Evolutionary conservation across 2,888 invertebrate species (phyloP).

Genomic region (Cryptocheilus praepositus): DNA sequence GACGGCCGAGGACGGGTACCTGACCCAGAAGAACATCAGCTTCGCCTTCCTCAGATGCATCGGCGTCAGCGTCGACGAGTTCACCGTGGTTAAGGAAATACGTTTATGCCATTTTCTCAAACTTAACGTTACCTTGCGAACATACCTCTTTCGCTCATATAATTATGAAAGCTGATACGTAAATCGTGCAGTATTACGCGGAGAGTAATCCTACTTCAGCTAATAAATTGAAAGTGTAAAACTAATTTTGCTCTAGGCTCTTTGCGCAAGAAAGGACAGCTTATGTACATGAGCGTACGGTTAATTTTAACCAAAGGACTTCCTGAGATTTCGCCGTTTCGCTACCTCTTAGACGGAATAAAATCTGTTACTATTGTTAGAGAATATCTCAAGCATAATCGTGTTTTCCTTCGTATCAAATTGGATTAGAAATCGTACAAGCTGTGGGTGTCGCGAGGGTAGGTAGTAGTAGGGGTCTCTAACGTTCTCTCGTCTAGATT

Average conservation of each 20-base stretch:
- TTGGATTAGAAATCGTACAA: constrained; percentile 75
- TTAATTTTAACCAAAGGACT: constrained; percentile 5
- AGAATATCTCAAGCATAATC: constrained; percentile 68
- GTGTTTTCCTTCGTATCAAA: constrained; percentile 70
- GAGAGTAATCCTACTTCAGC: no score
- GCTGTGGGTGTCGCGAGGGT: constrained; percentile 64
- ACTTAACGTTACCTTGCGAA: no score
- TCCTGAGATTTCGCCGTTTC: no score
- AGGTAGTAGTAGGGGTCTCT: constrained; percentile 48
- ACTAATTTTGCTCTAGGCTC: no score
- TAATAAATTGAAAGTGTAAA: no score
- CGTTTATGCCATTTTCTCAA: neutral
- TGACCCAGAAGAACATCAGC: constrained; percentile 99
- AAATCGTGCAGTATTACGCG: no score
- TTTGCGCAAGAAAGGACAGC: no score
- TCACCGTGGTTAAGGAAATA: constrained; percentile 88
- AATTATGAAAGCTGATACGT: no score
- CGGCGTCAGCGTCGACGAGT: constrained; percentile 98
- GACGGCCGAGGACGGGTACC: constrained; percentile 98
- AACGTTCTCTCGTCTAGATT: constrained; percentile 63
- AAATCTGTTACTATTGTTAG: no score
- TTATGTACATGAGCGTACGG: no score
- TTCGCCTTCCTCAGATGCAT: constrained; percentile 99
- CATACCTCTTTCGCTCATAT: no score
- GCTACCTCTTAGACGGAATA: neutral